Conservation (phyloP, 2,797 vertebrate genomes). For the Pelobates cultripes region DNA sequence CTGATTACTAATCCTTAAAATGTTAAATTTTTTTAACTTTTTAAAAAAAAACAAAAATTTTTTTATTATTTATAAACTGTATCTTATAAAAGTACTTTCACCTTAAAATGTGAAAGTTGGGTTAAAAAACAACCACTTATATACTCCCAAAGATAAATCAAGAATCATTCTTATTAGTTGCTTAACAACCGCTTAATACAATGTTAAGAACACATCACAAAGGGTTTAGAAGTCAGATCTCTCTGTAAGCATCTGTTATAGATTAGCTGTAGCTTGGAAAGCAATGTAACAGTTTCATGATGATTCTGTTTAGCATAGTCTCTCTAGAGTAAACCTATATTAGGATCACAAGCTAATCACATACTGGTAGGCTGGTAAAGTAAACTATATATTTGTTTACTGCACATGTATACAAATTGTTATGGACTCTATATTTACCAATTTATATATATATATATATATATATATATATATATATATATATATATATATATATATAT, state of each 20-base stretch:
- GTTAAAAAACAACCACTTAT: background rate
- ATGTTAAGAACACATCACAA: background rate
- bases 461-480: too few relatives aligned
- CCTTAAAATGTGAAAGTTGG: too few relatives aligned
- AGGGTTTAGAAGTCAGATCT: background rate
- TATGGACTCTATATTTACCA: too few relatives aligned
- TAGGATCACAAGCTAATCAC: background rate
- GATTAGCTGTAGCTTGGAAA: conserved; percentile 13
- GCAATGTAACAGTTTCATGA: background rate
- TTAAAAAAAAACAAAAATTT: background rate
- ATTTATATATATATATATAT: too few relatives aligned
- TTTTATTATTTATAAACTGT: background rate
- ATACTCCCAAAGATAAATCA: background rate
- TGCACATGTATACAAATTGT: too few relatives aligned
- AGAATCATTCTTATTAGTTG: background rate
- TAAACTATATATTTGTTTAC: too few relatives aligned
- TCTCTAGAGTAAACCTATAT: background rate
- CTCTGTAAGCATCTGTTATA: conserved; percentile 15
- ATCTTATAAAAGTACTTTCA: too few relatives aligned
- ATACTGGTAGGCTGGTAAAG: too few relatives aligned
- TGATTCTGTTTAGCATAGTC: background rate
- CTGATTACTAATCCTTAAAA: conserved; percentile 1
- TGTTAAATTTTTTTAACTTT: too few relatives aligned
- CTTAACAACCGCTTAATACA: background rate
- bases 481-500: too few relatives aligned